Evolutionary conservation across 2,888 invertebrate genomes (phyloP).

Genomic region (Limnephilus lunatus): DNA sequence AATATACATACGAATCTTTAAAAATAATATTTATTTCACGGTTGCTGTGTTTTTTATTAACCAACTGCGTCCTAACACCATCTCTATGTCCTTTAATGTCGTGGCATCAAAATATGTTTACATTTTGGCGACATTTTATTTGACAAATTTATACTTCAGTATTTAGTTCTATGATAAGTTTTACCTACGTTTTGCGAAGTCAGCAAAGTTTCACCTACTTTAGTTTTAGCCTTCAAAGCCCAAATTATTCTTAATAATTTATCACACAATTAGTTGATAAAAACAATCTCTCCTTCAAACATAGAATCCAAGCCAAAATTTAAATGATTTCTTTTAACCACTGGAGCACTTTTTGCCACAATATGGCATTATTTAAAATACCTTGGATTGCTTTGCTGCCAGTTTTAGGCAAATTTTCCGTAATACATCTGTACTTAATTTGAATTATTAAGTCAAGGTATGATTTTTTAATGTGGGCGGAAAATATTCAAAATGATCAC

Average conservation of each 20-base stretch:
- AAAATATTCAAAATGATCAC: too few relatives aligned
- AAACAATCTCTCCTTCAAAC: not conserved
- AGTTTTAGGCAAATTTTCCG: too few relatives aligned
- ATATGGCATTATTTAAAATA: too few relatives aligned
- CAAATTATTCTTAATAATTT: not conserved
- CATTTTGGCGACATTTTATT: not conserved
- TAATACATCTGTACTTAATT: too few relatives aligned
- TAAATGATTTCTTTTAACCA: not conserved
- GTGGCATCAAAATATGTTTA: not conserved
- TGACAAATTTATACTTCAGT: not conserved
- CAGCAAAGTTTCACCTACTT: too few relatives aligned
- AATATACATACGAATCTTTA: not conserved
- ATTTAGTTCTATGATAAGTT: not conserved
- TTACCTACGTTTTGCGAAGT: not conserved
- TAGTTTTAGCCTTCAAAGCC: not conserved
- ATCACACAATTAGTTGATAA: not conserved
- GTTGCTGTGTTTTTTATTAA: not conserved
- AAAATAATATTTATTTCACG: not conserved
- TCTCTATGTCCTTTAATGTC: not conserved
- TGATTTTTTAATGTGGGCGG: too few relatives aligned
- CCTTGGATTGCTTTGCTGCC: too few relatives aligned
- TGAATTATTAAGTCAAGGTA: too few relatives aligned
- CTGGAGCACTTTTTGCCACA: too few relatives aligned
- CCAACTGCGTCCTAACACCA: not conserved
- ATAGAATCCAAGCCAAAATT: not conserved